These are phyloP conservation scores for Paracentrotus lividus DNA, from an alignment of 53 echinoderm and acorn worm species.

Conservation along the genomic window DNA sequence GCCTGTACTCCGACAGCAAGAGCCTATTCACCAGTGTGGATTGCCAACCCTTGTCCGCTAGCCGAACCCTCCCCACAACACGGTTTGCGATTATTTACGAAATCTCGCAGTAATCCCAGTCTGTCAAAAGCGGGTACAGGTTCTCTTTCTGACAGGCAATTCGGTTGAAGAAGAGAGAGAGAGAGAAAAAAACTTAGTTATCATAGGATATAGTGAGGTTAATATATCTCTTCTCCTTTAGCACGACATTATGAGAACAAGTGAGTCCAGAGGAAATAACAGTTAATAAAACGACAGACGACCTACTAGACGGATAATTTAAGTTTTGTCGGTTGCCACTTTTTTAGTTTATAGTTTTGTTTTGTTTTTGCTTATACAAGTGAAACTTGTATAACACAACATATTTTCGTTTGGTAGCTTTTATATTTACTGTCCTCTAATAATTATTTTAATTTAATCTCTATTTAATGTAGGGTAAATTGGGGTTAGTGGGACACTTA, in stretches of 20 bases:
- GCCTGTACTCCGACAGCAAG: constrained; percentile 58
- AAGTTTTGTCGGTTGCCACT: constrained; percentile 3
- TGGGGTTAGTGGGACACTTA: no score
- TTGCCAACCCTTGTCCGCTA: constrained; percentile 15
- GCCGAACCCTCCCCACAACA: constrained; percentile 65
- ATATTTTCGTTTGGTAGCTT: no score
- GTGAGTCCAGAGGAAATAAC: constrained; percentile 37
- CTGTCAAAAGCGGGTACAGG: constrained; percentile 40
- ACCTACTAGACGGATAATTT: not conserved
- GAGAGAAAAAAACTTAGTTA: constrained; percentile 24
- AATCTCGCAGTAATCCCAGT: constrained; percentile 45
- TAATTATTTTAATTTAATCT: no score
- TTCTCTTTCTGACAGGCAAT: constrained; percentile 37
- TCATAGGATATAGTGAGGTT: constrained; percentile 46
- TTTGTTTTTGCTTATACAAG: no score
- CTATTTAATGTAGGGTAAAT: no score
- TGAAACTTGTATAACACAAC: no score
- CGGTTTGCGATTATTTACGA: constrained; percentile 64
- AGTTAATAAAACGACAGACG: constrained; percentile 48
- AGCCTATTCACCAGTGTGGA: constrained; percentile 34
- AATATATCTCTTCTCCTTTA: constrained; percentile 23
- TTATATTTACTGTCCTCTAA: no score
- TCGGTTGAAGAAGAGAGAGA: no score
- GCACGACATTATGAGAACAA: constrained; percentile 26
- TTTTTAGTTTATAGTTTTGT: not conserved